These are phyloP conservation scores for Sebastes nivosus DNA, from an alignment of 2,797 vertebrate genomes.

Conservation along the genomic window DNA sequence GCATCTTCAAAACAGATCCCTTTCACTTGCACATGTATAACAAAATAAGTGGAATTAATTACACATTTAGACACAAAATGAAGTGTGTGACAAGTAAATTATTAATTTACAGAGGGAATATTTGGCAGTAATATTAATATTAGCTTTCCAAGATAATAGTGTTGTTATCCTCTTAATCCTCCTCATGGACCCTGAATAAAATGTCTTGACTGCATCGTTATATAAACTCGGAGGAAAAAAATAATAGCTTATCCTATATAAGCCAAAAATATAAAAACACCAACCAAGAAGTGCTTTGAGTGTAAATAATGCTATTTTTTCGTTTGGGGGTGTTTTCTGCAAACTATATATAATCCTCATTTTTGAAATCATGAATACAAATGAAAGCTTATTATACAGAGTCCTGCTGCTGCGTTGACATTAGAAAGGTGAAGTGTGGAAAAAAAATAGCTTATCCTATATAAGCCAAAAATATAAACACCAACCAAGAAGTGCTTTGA, in stretches of 20 bases:
- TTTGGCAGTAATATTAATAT: constrained; percentile 91
- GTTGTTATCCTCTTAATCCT: constrained; percentile 66
- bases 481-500: constrained; percentile 74
- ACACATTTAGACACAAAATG: constrained; percentile 89
- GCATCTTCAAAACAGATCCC: constrained; percentile 71
- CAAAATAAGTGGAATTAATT: constrained; percentile 89
- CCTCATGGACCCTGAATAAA: constrained; percentile 76
- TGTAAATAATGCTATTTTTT: constrained; percentile 43
- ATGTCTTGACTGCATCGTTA: constrained; percentile 77
- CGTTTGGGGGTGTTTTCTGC: constrained; percentile 6
- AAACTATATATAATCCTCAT: constrained; percentile 52
- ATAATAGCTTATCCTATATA: constrained; percentile 62
- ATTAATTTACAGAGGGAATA: constrained; percentile 92
- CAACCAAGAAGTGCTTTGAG: constrained; percentile 78
- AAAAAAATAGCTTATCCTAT: constrained; percentile 54
- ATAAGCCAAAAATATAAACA: constrained; percentile 66
- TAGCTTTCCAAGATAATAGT: constrained; percentile 82
- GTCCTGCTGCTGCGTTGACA: constrained; percentile 69
- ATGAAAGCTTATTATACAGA: constrained; percentile 49
- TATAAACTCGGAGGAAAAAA: constrained; percentile 58
- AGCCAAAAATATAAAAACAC: constrained; percentile 65
- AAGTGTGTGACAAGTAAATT: constrained; percentile 89
- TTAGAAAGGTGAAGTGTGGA: constrained; percentile 71
- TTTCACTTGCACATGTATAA: constrained; percentile 78
- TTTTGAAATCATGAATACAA: constrained; percentile 55